These are phyloP conservation scores for Eriosoma lanigerum DNA, from an alignment of 1,140 invertebrate species.

Conservation along the genomic window DNA sequence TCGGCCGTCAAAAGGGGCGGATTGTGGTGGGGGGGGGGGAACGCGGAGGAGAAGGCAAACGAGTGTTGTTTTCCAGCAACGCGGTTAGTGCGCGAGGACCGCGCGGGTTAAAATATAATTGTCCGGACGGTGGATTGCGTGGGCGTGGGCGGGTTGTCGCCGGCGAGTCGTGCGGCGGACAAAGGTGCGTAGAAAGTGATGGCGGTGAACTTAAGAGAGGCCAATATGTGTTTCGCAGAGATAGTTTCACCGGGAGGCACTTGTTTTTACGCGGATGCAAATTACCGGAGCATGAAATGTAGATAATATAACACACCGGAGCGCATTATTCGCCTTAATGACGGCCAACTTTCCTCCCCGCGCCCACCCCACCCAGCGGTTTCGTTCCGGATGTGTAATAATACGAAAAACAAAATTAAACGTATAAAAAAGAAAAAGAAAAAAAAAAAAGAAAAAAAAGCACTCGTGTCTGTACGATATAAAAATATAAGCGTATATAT, in stretches of 20 bases:
- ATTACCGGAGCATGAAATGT: conserved; percentile 47
- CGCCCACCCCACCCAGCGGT: too few species aligned
- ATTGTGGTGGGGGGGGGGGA: background rate
- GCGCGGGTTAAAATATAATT: background rate
- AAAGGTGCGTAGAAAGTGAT: background rate
- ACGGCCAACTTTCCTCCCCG: conserved; percentile 11
- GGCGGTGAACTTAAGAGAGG: background rate
- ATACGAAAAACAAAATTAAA: too few species aligned
- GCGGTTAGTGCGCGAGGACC: too few species aligned
- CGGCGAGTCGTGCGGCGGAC: background rate
- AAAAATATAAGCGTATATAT: background rate
- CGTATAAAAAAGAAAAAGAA: background rate
- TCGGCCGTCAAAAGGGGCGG: background rate
- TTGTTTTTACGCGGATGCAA: conserved; percentile 29
- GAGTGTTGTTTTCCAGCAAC: too few species aligned
- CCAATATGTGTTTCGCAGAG: conserved; percentile 44
- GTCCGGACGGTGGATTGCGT: background rate
- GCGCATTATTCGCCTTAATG: conserved; percentile 15
- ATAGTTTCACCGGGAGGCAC: conserved; percentile 11
- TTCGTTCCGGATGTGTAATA: conserved; percentile 14
- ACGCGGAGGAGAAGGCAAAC: too few species aligned
- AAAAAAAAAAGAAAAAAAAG: conserved; percentile 5
- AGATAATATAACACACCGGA: conserved; percentile 32
- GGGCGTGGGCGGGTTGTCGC: background rate
- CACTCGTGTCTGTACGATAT: background rate